These are phyloP conservation scores for Synanthedon vespiformis DNA, from an alignment of 2,888 invertebrate species.

Conservation along the genomic window DNA sequence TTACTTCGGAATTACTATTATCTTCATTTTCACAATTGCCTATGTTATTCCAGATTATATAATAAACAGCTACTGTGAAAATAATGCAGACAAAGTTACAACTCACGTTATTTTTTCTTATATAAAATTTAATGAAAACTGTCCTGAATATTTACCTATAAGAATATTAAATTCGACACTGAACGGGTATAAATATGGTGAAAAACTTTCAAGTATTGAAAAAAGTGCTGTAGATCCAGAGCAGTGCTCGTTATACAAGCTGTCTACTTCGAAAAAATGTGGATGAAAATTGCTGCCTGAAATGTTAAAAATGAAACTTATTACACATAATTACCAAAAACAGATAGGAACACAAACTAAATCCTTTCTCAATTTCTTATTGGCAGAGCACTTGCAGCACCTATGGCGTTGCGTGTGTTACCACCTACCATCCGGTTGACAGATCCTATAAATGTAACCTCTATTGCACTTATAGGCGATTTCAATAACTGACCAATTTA, in stretches of 20 bases:
- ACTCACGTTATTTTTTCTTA: not conserved
- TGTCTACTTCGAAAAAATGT: constrained; percentile 41
- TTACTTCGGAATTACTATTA: constrained; percentile 24
- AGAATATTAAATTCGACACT: constrained; percentile 85
- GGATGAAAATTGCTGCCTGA: constrained; percentile 1
- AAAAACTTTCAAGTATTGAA: constrained; percentile 70
- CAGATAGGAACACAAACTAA: no score
- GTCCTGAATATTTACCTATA: constrained; percentile 61
- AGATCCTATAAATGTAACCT: no score
- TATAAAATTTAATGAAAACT: not conserved
- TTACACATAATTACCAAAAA: no score
- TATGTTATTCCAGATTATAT: constrained; percentile 81
- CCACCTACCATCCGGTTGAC: no score
- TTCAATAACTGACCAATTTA: no score
- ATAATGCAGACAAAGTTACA: not conserved
- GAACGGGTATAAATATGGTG: constrained; percentile 84
- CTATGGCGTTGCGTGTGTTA: no score
- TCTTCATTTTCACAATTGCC: constrained; percentile 68
- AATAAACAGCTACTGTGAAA: constrained; percentile 74
- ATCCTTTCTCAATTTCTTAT: no score
- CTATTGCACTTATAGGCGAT: no score
- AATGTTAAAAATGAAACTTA: not conserved
- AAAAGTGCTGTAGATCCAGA: constrained; percentile 52
- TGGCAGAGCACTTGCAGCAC: no score
- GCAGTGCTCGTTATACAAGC: constrained; percentile 52